Conservation (phyloP, 2,888 invertebrate species). For the Resseliella maxima region DNA sequence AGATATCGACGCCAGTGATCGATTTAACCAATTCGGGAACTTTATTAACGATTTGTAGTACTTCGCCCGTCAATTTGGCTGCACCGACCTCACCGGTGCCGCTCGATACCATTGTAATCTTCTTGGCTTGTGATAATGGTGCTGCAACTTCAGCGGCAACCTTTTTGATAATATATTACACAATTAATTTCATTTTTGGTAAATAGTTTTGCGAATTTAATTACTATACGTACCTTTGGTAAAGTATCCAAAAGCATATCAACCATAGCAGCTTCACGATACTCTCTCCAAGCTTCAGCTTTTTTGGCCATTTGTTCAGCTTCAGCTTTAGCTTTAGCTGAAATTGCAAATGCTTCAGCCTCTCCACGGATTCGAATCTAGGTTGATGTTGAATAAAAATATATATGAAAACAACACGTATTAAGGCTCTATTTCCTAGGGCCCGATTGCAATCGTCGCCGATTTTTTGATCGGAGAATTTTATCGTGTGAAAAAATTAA, state of each 20-base stretch:
- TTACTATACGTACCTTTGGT: constrained; percentile 80
- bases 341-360: constrained; percentile 92
- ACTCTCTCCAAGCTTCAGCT: constrained; percentile 96
- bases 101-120: constrained; percentile 96
- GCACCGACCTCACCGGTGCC: constrained; percentile 93
- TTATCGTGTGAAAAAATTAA: too few species aligned
- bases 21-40: constrained; percentile 91
- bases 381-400: constrained; percentile 27
- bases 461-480: background rate
- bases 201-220: constrained; percentile 57
- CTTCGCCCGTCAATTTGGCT: constrained; percentile 93
- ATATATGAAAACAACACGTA: background rate
- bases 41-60: constrained; percentile 90
- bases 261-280: constrained; percentile 94
- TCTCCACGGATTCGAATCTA: constrained; percentile 81
- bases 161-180: constrained; percentile 69
- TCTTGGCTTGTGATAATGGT: constrained; percentile 92
- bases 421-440: too few species aligned
- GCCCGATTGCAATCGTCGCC: too few species aligned
- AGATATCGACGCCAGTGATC: constrained; percentile 94
- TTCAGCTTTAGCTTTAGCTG: constrained; percentile 94
- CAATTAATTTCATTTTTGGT: background rate
- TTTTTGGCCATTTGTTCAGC: constrained; percentile 98
- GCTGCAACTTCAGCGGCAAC: constrained; percentile 97
- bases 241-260: constrained; percentile 96